Evolutionary conservation across 1,140 invertebrate genomes (phyloP).

Genomic region (Drosophila busckii): DNA sequence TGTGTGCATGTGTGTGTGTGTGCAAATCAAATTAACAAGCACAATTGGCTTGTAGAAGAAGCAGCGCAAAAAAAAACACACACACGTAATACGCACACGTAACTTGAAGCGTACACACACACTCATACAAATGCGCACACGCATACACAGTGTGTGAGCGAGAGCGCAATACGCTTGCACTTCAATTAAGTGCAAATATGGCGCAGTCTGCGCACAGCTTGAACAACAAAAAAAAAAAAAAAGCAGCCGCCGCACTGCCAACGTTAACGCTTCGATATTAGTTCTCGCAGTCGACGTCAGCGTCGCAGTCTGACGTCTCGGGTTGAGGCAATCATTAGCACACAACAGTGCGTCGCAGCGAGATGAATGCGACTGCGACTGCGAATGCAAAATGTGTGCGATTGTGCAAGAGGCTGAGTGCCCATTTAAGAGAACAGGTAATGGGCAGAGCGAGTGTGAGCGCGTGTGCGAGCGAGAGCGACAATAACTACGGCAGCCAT

Average conservation of each 20-base stretch:
- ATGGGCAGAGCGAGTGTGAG: background rate
- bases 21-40: conserved; percentile 71
- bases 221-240: too few species aligned
- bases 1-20: conserved; percentile 25
- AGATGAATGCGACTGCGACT: conserved; percentile 21
- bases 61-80: conserved; percentile 46
- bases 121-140: conserved; percentile 6
- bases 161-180: conserved; percentile 35
- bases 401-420: conserved; percentile 13
- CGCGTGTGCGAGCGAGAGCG: background rate
- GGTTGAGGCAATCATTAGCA: conserved; percentile 69
- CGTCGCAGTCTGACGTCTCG: conserved; percentile 8
- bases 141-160: conserved; percentile 2
- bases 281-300: too few species aligned
- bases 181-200: conserved; percentile 74
- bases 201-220: conserved; percentile 62
- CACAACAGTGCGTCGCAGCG: conserved; percentile 37
- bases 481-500: conserved; percentile 43
- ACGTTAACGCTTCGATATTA: too few species aligned
- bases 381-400: conserved; percentile 22
- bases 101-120: conserved; percentile 35
- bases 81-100: conserved; percentile 52
- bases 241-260: too few species aligned
- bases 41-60: conserved; percentile 74
- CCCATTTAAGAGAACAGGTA: too few species aligned